Conservation (phyloP, 2,797 vertebrate species). For the Nyctibius grandis region DNA sequence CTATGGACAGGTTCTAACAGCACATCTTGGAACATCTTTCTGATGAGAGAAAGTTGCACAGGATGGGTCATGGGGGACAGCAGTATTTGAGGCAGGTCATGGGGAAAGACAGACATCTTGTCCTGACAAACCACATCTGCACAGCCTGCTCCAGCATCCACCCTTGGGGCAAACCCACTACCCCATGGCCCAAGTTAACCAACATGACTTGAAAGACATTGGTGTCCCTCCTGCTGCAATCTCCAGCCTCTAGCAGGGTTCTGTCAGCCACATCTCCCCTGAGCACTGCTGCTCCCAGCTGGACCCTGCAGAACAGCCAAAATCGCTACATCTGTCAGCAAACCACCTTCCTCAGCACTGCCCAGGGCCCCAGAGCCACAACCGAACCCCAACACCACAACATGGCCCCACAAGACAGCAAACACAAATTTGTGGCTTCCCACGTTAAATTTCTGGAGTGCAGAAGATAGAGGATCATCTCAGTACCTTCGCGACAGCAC, state of each 20-base stretch:
- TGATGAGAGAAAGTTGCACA: fast-evolving
- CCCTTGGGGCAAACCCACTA: neutral
- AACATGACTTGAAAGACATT: fast-evolving
- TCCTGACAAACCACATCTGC: neutral
- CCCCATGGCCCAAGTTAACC: neutral
- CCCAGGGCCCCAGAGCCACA: neutral
- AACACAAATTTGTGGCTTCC: neutral
- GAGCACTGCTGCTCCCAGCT: neutral
- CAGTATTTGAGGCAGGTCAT: neutral
- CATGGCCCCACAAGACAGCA: neutral
- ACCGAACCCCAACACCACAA: neutral
- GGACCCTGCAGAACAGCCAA: neutral
- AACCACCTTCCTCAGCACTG: fast-evolving
- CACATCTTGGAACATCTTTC: neutral
- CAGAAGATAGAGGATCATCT: fast-evolving
- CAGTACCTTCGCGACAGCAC: neutral
- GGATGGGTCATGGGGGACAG: neutral
- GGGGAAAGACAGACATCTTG: neutral
- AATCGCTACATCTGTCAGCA: neutral
- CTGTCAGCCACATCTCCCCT: neutral
- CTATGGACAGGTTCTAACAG: neutral
- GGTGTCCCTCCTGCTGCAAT: neutral
- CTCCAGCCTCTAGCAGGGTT: fast-evolving
- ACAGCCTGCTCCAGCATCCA: neutral
- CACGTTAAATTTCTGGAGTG: neutral